Conservation (phyloP, 2,888 invertebrate genomes). For the Tyria jacobaeae region DNA sequence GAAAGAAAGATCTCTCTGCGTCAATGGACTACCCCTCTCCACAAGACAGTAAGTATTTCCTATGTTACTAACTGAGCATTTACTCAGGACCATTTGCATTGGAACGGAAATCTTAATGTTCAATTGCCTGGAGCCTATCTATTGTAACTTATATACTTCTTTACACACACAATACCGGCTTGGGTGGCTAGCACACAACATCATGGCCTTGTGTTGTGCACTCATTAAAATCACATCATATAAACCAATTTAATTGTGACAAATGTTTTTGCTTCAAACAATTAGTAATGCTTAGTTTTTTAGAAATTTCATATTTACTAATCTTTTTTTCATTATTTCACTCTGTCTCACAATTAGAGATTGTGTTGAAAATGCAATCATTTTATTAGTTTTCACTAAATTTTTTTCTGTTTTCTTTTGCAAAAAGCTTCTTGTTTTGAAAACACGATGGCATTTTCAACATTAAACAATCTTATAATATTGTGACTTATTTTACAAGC, state of each 20-base stretch:
- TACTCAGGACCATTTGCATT: background rate
- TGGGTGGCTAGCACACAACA: background rate
- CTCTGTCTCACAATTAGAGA: conserved; percentile 59
- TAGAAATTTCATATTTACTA: conserved; percentile 51
- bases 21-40: conserved; percentile 76
- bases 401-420: conserved; percentile 72
- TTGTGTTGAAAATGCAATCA: conserved; percentile 87
- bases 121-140: background rate
- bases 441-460: conserved; percentile 87
- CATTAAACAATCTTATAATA: conserved; percentile 63
- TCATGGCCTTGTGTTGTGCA: background rate
- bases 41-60: conserved; percentile 79
- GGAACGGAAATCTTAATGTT: background rate
- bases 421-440: conserved; percentile 73
- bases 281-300: conserved; percentile 21
- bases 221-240: conserved; percentile 23
- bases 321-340: conserved; percentile 57
- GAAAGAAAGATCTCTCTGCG: conserved; percentile 67
- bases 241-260: conserved; percentile 19
- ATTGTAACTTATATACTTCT: background rate
- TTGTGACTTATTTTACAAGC: conserved; percentile 49
- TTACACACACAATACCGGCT: too few species aligned
- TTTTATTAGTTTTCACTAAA: conserved; percentile 73
- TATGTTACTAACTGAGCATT: conserved; percentile 1
- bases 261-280: conserved; percentile 13